Percentiles rank a stretch among this genome's conserved stretches.
Conservation (phyloP, 2,888 invertebrate genomes). For the Adela reaumurella region DNA sequence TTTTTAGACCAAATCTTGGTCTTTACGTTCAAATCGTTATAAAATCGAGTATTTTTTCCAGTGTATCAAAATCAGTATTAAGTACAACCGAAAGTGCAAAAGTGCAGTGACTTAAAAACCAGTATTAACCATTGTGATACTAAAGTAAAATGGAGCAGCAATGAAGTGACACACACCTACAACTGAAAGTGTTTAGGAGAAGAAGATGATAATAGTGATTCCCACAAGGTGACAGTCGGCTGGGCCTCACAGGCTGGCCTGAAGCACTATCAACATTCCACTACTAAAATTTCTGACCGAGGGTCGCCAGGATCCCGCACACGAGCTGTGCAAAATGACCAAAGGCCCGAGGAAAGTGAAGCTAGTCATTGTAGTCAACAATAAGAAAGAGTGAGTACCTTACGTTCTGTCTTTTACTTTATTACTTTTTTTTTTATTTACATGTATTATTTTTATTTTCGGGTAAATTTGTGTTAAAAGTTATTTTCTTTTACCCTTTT, state of each 20-base stretch:
- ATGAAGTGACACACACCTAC: not conserved
- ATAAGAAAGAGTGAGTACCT: conserved; percentile 54
- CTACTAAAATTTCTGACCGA: conserved; percentile 48
- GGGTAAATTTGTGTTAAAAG: no score
- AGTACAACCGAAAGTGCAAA: not conserved
- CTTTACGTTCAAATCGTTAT: no score
- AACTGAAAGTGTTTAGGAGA: not conserved
- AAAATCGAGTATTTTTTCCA: no score
- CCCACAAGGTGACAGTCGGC: conserved; percentile 30
- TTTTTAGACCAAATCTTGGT: no score
- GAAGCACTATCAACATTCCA: conserved; percentile 41
- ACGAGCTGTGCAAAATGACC: conserved; percentile 53
- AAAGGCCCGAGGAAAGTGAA: conserved; percentile 58
- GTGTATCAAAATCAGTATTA: not conserved
- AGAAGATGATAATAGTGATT: not conserved
- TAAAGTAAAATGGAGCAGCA: not conserved
- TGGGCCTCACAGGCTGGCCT: conserved; percentile 31
- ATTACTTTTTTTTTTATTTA: not conserved
- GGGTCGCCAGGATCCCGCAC: conserved; percentile 45
- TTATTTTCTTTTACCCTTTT: no score
- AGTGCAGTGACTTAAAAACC: not conserved
- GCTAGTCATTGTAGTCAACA: conserved; percentile 58
- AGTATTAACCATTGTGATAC: not conserved
- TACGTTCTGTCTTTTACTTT: not conserved
- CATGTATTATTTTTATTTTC: no score